A percentile compares a stretch with the other conserved stretches of the same genome.
Evolutionary conservation across 2,797 vertebrate species (phyloP).

Genomic region (Anableps anableps): DNA sequence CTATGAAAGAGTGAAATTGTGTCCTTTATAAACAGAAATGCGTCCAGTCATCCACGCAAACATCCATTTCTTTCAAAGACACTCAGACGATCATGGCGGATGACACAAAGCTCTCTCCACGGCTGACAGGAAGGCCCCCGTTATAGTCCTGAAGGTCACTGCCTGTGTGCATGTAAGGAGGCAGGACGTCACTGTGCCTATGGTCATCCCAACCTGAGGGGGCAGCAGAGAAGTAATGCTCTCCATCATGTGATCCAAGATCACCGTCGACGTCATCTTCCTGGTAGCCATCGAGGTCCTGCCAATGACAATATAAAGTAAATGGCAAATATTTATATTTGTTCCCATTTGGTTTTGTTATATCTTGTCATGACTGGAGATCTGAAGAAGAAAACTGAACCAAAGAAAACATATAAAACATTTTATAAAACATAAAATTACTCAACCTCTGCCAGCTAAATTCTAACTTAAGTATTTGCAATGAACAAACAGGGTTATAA

Average conservation of each 20-base stretch:
- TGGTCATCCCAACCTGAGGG: slow-evolving; percentile 72
- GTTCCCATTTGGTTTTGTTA: neutral
- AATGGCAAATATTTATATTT: neutral
- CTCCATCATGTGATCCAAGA: neutral
- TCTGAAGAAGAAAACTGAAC: neutral
- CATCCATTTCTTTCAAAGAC: neutral
- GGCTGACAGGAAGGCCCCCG: slow-evolving; percentile 46
- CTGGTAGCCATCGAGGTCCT: slow-evolving; percentile 77
- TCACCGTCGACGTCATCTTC: slow-evolving; percentile 55
- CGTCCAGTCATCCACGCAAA: slow-evolving; percentile 44
- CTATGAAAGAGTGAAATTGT: neutral
- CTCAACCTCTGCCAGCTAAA: neutral
- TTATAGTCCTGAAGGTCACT: slow-evolving; percentile 37
- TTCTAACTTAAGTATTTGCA: neutral
- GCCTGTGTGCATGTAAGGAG: slow-evolving; percentile 59
- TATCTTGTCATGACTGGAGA: neutral
- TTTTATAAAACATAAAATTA: neutral
- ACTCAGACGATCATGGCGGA: slow-evolving; percentile 77
- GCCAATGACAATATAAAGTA: slow-evolving; percentile 28
- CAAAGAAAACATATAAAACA: neutral
- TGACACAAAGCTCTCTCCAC: slow-evolving; percentile 82
- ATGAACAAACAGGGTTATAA: neutral
- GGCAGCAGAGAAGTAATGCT: slow-evolving; percentile 52
- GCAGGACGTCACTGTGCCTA: slow-evolving; percentile 48
- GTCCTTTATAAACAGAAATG: slow-evolving; percentile 8